Conservation (phyloP, 2,797 vertebrate genomes). For the Myotis findleyi region DNA sequence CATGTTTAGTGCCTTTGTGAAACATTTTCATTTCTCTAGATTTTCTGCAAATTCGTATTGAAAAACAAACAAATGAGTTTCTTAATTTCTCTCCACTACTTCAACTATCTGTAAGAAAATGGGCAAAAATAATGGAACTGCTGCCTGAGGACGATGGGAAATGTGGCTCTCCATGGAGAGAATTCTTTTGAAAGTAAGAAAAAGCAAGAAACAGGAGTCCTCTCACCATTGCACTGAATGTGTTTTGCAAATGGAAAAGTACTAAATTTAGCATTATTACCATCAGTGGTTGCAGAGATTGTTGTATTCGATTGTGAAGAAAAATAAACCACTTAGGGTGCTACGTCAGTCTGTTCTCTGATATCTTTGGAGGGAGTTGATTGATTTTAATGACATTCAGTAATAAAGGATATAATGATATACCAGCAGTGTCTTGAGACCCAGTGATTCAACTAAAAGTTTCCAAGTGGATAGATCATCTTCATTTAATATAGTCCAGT, state of each 20-base stretch:
- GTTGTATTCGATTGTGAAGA: constrained; percentile 41
- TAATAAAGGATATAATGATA: constrained; percentile 23
- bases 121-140: background rate
- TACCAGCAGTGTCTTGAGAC: background rate
- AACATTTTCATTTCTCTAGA: background rate
- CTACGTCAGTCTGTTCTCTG: constrained; percentile 38
- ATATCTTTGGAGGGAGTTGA: constrained; percentile 58
- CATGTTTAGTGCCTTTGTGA: background rate
- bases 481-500: background rate
- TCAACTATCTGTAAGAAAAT: background rate
- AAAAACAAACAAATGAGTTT: background rate
- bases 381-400: constrained; percentile 42
- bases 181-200: background rate
- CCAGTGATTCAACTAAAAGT: background rate
- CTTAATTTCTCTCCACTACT: background rate
- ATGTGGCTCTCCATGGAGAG: background rate
- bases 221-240: background rate
- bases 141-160: background rate
- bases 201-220: background rate
- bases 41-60: constrained; percentile 30
- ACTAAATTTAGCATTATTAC: background rate
- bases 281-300: background rate
- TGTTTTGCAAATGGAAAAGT: constrained; percentile 28
- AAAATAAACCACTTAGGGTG: constrained; percentile 23
- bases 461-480: background rate